Conservation (phyloP, 2,888 invertebrate species). For the Bellardia bayeri region DNA sequence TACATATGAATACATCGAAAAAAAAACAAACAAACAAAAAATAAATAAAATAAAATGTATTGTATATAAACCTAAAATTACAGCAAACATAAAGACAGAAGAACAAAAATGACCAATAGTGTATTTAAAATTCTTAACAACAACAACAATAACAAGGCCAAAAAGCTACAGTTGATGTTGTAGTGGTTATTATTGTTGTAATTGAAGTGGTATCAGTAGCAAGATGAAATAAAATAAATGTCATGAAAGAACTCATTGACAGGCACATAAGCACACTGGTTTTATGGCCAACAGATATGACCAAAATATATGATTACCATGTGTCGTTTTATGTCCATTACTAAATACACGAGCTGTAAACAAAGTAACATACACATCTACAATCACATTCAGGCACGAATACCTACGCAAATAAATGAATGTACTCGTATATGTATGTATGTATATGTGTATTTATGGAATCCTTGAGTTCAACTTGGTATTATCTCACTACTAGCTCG, state of each 20-base stretch:
- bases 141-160: conserved; percentile 43
- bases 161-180: conserved; percentile 17
- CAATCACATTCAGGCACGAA: no score
- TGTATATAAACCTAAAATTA: conserved; percentile 48
- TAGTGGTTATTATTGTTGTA: conserved; percentile 41
- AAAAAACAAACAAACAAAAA: not conserved
- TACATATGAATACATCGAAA: conserved; percentile 48
- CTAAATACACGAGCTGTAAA: not conserved
- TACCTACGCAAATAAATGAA: not conserved
- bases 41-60: conserved; percentile 9
- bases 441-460: conserved; percentile 26
- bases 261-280: conserved; percentile 84
- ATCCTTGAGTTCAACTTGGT: conserved; percentile 63
- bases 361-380: not conserved
- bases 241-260: conserved; percentile 83
- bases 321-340: conserved; percentile 77
- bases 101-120: conserved; percentile 58
- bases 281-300: conserved; percentile 83
- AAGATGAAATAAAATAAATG: conserved; percentile 81
- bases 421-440: conserved; percentile 7
- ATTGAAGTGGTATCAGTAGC: conserved; percentile 68
- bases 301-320: conserved; percentile 84
- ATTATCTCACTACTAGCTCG: conserved; percentile 76
- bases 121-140: conserved; percentile 57
- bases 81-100: conserved; percentile 29